Evolutionary conservation across 2,888 invertebrate species (phyloP).

Genomic region (Lissocephala sabroskyi): DNA sequence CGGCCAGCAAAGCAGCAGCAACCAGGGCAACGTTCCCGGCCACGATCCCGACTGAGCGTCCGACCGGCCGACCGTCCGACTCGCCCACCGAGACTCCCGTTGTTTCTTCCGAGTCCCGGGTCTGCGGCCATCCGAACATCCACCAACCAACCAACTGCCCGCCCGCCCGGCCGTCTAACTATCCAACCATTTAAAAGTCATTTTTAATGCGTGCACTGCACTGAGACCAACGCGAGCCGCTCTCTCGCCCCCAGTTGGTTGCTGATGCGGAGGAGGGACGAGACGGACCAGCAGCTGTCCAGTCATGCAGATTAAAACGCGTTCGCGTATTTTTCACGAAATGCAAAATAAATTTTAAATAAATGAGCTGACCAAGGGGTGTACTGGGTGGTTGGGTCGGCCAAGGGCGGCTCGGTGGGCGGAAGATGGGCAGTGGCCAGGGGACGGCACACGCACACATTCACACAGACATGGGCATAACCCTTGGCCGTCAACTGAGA

Average conservation of each 20-base stretch:
- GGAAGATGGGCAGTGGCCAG: background rate
- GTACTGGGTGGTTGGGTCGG: slow-evolving; percentile 3
- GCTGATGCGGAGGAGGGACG: slow-evolving; percentile 13
- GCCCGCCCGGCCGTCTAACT: too few species aligned
- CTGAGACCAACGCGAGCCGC: background rate
- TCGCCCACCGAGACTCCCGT: background rate
- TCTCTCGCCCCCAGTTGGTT: background rate
- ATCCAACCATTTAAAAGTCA: slow-evolving; percentile 4
- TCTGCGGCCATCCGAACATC: background rate
- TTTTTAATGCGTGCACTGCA: background rate
- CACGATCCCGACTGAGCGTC: too few species aligned
- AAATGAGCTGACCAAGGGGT: slow-evolving; percentile 38
- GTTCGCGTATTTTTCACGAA: slow-evolving; percentile 7
- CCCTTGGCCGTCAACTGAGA: too few species aligned
- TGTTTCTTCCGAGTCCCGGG: background rate
- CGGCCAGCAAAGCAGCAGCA: too few species aligned
- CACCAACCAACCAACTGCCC: too few species aligned
- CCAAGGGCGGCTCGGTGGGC: background rate
- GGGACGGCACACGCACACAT: too few species aligned
- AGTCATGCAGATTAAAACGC: slow-evolving; percentile 41
- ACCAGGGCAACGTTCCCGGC: too few species aligned
- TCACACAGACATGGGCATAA: too few species aligned
- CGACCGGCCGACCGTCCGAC: background rate
- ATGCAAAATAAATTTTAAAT: slow-evolving; percentile 44
- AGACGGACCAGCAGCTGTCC: slow-evolving; percentile 9